Evolutionary conservation across 2,113 vertebrate genomes (phyloP).

Genomic region (Arizona elegans): DNA sequence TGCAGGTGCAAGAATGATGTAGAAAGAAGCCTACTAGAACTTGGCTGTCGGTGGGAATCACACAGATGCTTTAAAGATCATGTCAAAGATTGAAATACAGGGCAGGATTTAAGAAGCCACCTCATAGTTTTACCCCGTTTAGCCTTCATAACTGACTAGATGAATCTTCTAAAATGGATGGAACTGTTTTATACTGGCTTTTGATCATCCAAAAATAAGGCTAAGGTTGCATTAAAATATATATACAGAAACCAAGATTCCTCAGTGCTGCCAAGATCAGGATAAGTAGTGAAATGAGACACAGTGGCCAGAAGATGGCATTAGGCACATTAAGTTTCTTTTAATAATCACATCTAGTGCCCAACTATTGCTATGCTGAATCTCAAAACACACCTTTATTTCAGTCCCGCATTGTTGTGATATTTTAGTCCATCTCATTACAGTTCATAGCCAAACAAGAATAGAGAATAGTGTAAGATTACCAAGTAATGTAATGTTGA

Average conservation of each 20-base stretch:
- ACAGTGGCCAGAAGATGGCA: conserved; percentile 63
- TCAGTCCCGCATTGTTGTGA: conserved; percentile 31
- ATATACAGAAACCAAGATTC: background rate
- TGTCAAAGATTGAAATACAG: conserved; percentile 1
- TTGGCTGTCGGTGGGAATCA: background rate
- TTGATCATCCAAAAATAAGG: conserved; percentile 18
- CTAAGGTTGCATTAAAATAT: background rate
- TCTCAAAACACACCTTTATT: conserved; percentile 56
- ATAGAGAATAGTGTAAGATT: conserved; percentile 22
- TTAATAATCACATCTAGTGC: conserved; percentile 53
- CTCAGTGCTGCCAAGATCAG: conserved; percentile 25
- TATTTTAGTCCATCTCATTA: conserved; percentile 35
- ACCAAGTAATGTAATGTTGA: conserved; percentile 34
- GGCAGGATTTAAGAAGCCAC: background rate
- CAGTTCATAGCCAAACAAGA: conserved; percentile 20
- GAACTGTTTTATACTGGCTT: background rate
- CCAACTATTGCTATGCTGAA: conserved; percentile 45
- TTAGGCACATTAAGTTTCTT: conserved; percentile 57
- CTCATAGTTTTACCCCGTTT: background rate
- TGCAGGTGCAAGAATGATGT: background rate
- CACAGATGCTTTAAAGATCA: conserved; percentile 8
- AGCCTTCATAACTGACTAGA: background rate
- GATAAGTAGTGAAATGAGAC: conserved; percentile 34
- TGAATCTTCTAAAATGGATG: conserved; percentile 10
- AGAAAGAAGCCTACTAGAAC: background rate